phyloP scores from a whole-genome alignment of 1,140 invertebrate genomes.

The Helicoverpa armigera region DNA sequence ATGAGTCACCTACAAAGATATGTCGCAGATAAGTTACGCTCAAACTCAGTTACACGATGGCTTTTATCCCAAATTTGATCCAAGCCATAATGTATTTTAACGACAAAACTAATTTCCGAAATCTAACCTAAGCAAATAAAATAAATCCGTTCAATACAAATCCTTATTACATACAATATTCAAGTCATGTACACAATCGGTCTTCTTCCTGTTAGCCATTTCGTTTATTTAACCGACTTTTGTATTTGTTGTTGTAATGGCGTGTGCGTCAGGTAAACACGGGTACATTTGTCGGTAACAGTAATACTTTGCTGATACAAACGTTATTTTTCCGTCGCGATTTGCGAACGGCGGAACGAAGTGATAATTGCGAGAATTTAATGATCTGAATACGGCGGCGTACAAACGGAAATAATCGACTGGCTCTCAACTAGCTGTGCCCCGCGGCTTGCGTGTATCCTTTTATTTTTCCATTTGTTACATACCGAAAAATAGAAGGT shows the following conservation, averaged over 20 bases:
- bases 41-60: neutral
- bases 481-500: neutral
- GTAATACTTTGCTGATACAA: constrained; percentile 25
- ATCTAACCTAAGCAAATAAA: constrained; percentile 18
- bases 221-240: constrained; percentile 35
- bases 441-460: neutral
- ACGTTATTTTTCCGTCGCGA: constrained; percentile 16
- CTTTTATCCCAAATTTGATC: neutral
- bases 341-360: constrained; percentile 11
- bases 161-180: constrained; percentile 38
- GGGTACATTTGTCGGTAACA: constrained; percentile 14
- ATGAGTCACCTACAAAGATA: neutral
- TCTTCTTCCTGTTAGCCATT: constrained; percentile 47
- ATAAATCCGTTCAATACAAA: constrained; percentile 42
- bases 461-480: neutral
- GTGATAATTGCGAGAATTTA: constrained; percentile 34
- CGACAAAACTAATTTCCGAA: constrained; percentile 25
- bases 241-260: constrained; percentile 39
- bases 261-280: constrained; percentile 17
- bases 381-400: constrained; percentile 12
- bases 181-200: constrained; percentile 50
- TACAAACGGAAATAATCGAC: constrained; percentile 10
- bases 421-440: constrained; percentile 1
- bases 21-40: neutral
- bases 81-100: constrained; percentile 15